These are phyloP conservation scores for Drosophila athabasca DNA, from an alignment of 1,140 invertebrate species.

Conservation along the genomic window DNA sequence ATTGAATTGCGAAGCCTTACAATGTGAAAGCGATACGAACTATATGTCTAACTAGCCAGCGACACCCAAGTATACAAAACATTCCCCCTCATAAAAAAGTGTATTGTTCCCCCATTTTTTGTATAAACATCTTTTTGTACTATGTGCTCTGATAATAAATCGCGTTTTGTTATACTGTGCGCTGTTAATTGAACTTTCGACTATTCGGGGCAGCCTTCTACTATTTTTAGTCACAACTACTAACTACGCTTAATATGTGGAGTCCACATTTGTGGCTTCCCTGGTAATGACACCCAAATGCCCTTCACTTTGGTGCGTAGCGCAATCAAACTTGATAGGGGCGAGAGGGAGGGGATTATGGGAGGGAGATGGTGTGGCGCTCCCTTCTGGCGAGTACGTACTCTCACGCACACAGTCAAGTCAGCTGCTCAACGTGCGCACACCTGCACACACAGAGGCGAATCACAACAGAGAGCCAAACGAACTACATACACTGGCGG, in stretches of 20 bases:
- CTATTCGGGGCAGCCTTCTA: conserved; percentile 28
- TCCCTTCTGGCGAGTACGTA: conserved; percentile 13
- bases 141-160: conserved; percentile 78
- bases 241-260: conserved; percentile 6
- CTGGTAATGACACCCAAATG: conserved; percentile 36
- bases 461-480: conserved; percentile 43
- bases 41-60: conserved; percentile 23
- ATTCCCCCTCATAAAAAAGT: conserved; percentile 64
- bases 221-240: conserved; percentile 45
- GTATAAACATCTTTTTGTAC: conserved; percentile 55
- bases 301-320: conserved; percentile 41
- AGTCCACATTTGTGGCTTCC: conserved; percentile 24
- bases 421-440: conserved; percentile 28
- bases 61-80: conserved; percentile 38
- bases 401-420: conserved; percentile 20
- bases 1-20: conserved; percentile 74
- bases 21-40: conserved; percentile 33
- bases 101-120: conserved; percentile 47
- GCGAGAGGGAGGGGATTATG: neutral
- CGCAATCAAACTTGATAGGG: conserved; percentile 34
- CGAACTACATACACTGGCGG: conserved; percentile 26
- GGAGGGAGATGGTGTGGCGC: conserved; percentile 21
- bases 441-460: conserved; percentile 19
- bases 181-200: conserved; percentile 55
- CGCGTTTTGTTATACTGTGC: conserved; percentile 59